A percentile compares a stretch with the other conserved stretches of the same genome.
phyloP scores from a whole-genome alignment of 1,140 invertebrate genomes.

The Neodiprion lecontei region DNA sequence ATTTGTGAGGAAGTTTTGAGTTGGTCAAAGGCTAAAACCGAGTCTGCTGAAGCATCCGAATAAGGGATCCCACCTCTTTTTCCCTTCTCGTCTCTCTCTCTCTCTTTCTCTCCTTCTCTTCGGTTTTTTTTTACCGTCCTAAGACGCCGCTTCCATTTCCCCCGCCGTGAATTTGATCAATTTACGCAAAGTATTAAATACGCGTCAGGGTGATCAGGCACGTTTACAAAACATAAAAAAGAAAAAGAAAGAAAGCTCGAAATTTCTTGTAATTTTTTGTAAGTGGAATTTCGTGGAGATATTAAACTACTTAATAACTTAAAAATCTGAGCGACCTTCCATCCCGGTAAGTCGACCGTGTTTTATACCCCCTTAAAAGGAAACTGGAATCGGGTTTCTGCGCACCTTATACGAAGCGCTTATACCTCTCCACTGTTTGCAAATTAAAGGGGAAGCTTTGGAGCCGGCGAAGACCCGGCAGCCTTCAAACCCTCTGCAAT shows the following conservation, averaged over 20 bases:
- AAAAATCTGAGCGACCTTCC: background rate
- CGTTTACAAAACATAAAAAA: no score
- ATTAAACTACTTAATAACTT: background rate
- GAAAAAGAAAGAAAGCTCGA: no score
- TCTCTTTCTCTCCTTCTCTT: background rate
- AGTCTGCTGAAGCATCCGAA: no score
- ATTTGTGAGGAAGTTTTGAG: slow-evolving; percentile 1
- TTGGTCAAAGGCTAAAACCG: background rate
- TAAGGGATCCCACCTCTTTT: no score
- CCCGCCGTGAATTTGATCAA: no score
- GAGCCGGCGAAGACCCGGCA: background rate
- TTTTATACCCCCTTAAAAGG: background rate
- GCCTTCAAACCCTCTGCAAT: no score
- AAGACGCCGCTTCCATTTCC: no score
- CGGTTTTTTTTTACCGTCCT: background rate
- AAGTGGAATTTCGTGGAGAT: background rate
- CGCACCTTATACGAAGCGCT: background rate
- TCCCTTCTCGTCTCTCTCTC: background rate
- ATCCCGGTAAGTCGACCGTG: background rate
- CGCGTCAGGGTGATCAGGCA: no score
- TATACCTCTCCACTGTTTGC: background rate
- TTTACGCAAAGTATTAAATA: no score
- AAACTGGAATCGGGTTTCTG: background rate
- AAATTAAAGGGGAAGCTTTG: background rate
- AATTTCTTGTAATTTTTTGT: no score